Evolutionary conservation across 2,888 invertebrate species (phyloP), one percentile per base, ranked within the genome.

Genomic region (Trichopria drosophilae): DNA sequence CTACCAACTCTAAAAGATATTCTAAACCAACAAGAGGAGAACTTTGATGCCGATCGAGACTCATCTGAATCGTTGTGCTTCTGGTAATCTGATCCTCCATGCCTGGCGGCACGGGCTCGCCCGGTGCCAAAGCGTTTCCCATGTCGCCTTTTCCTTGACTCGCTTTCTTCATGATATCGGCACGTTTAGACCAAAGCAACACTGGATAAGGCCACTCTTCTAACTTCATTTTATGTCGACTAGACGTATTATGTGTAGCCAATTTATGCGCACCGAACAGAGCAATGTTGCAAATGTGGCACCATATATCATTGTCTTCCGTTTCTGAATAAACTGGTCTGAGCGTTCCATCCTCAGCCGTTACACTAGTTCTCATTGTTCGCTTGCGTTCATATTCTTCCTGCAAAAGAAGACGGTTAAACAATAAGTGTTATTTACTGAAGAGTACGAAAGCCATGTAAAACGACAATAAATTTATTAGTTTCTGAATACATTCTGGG

Each of bases 1-100:
- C 83, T 42, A 86, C 82, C 61, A 90, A 75, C 74, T 91, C 91
- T 34, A 91, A 72, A 37, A 90, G 77, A 75, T 90, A 92, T 75
- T 91, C 91, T 48, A 90, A 71, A n/a, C 90, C 91, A 46, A 90
- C 75, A 6, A 82, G 68, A 1, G 81, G 80, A 5, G 79, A 78
- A 23, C 77, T 77, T 51, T 77, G 76, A 61, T 79, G 81, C 16
- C 76, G 75, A 71, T 83, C 83, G 31, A 86, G 72, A 32, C 77
- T 75, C 35, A 76, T 70, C 61, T 82, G 80, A 44, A 83, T 79
- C 31, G 78, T 68, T 1, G 80, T 74, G 1, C 79, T 72, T 52
- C 72, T 63, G 46, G 69, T 76, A 7, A 83, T 72, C 60, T 84
- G 82, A 59, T 83, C 84, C 68, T 86, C 86, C 74, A 85, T 84